These are phyloP conservation scores for Portunus trituberculatus DNA, from an alignment of 1,140 invertebrate species.

Conservation along the genomic window DNA sequence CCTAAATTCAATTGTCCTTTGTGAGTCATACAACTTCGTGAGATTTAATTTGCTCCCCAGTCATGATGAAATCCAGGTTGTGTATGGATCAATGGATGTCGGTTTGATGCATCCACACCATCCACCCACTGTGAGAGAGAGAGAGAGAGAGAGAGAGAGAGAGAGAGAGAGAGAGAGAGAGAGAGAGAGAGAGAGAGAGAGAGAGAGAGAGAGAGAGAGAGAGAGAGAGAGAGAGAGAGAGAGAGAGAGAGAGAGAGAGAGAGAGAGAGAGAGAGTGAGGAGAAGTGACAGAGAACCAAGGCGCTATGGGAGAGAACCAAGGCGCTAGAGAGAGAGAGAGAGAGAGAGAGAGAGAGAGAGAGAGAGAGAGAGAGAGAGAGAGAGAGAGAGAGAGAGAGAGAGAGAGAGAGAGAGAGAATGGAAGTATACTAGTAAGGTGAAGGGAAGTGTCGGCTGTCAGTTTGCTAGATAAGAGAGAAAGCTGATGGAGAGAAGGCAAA, in stretches of 20 bases:
- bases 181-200: background rate
- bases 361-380: conserved; percentile 32
- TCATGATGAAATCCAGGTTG: background rate
- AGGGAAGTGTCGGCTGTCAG: background rate
- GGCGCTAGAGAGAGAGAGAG: conserved; percentile 22
- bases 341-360: background rate
- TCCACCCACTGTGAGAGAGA: too few species aligned
- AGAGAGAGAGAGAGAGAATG: conserved; percentile 3
- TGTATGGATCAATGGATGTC: background rate
- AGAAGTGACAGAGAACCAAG: background rate
- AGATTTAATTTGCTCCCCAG: background rate
- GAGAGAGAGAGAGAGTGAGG: background rate
- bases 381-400: conserved; percentile 40
- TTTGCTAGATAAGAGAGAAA: background rate
- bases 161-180: background rate
- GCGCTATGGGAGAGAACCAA: too few species aligned
- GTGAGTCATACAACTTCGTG: background rate
- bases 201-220: background rate
- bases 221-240: background rate
- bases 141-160: too few species aligned
- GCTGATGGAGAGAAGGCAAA: background rate
- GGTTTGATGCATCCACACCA: background rate
- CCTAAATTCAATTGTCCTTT: conserved; percentile 13
- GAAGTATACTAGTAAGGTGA: background rate
- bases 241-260: conserved; percentile 44